These are phyloP conservation scores for Protaetia brevitarsis DNA, from an alignment of 1,140 invertebrate species.

Conservation along the genomic window DNA sequence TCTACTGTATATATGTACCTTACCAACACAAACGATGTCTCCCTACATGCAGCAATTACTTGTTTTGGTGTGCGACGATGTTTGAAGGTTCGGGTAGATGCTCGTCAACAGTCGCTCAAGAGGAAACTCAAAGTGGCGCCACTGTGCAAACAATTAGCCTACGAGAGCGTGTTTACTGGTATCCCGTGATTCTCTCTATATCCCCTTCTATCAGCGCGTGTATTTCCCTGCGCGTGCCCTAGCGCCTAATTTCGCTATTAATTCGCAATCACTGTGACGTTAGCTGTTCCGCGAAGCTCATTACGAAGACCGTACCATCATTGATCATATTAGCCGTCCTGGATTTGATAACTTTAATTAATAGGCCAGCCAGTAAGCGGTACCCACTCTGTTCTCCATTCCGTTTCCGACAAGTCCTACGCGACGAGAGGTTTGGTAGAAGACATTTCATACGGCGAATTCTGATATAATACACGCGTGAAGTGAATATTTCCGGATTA, in stretches of 20 bases:
- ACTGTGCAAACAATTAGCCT: neutral
- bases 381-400: too few species aligned
- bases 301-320: neutral
- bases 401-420: too few species aligned
- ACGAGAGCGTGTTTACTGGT: neutral
- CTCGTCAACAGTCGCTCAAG: neutral
- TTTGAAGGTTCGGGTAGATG: neutral
- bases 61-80: neutral
- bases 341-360: constrained; percentile 8
- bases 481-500: too few species aligned
- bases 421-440: too few species aligned
- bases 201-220: too few species aligned
- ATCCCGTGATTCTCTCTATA: too few species aligned
- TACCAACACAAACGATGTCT: neutral
- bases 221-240: neutral
- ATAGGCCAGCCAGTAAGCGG: neutral
- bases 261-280: neutral
- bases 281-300: neutral
- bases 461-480: too few species aligned
- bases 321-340: constrained; percentile 8
- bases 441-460: too few species aligned
- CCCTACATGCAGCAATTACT: neutral
- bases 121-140: neutral
- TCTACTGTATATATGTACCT: too few species aligned
- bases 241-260: neutral